These are phyloP conservation scores for Mesoclemmys tuberculata DNA, from an alignment of 2,113 vertebrate species.

Conservation along the genomic window DNA sequence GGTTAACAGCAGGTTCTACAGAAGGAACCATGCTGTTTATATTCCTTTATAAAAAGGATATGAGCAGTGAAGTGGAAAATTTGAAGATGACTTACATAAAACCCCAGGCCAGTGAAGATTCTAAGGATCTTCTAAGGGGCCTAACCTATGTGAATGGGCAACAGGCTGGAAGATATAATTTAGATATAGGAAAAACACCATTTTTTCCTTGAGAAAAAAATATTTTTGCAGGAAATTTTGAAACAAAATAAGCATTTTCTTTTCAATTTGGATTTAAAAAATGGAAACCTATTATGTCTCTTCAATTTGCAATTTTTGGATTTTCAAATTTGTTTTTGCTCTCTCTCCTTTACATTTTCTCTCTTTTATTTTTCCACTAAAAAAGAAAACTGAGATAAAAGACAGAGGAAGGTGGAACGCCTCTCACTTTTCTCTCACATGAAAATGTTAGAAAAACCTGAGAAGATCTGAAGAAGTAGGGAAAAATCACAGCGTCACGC, in stretches of 20 bases:
- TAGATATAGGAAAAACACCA: neutral
- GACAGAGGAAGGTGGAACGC: neutral
- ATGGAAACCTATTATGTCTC: neutral
- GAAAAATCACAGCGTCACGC: neutral
- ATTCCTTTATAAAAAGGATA: neutral
- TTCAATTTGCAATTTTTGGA: neutral
- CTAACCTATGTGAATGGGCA: neutral
- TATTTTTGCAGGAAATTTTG: neutral
- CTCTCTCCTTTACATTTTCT: neutral
- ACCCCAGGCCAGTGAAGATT: neutral
- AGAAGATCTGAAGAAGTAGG: neutral
- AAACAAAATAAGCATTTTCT: neutral
- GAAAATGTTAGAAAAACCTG: neutral
- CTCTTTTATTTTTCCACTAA: neutral
- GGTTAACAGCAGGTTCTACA: neutral
- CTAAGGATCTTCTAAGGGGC: neutral
- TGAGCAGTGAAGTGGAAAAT: neutral
- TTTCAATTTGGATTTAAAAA: neutral
- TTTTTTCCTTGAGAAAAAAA: accelerated
- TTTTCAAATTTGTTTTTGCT: neutral
- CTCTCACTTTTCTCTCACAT: neutral
- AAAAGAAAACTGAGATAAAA: neutral
- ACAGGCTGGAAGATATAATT: accelerated
- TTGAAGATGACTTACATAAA: neutral
- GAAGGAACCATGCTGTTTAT: neutral